Evolutionary conservation across 2,888 invertebrate genomes (phyloP).

Genomic region (Harmothoe impar): DNA sequence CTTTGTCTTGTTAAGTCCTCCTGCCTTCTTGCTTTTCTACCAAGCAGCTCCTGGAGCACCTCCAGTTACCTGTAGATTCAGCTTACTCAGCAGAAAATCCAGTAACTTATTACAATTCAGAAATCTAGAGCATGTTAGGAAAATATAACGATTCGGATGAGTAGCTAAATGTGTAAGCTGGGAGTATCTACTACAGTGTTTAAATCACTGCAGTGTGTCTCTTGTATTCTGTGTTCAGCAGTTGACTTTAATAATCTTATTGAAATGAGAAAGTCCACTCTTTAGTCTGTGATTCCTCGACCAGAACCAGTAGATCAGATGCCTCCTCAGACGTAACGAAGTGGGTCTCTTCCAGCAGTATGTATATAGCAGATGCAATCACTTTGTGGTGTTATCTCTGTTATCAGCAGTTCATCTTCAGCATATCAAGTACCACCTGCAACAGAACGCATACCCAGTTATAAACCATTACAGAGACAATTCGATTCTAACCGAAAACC

Average conservation of each 20-base stretch:
- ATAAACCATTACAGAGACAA: no score
- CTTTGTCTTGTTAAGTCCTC: no score
- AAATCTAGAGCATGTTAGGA: conserved; percentile 48
- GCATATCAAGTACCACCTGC: neutral
- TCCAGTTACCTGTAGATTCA: neutral
- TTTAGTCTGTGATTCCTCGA: no score
- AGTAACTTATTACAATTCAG: conserved; percentile 13
- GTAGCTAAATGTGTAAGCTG: neutral
- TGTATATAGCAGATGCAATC: neutral
- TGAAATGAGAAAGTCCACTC: no score
- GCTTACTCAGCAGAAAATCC: conserved; percentile 29
- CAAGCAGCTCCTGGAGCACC: no score
- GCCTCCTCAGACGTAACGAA: no score
- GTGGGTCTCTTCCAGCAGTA: neutral
- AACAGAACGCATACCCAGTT: neutral
- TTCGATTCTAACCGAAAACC: neutral
- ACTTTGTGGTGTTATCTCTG: neutral
- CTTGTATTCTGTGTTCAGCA: no score
- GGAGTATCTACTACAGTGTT: neutral
- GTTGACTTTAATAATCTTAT: no score
- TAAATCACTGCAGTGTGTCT: neutral
- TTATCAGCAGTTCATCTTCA: conserved; percentile 22
- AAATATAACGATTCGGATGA: neutral
- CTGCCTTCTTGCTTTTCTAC: no score
- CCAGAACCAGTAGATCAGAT: no score